Evolutionary conservation across 2,113 vertebrate species (phyloP), one percentile per base, ranked within the genome.

Genomic region (Cinclus cinclus): DNA sequence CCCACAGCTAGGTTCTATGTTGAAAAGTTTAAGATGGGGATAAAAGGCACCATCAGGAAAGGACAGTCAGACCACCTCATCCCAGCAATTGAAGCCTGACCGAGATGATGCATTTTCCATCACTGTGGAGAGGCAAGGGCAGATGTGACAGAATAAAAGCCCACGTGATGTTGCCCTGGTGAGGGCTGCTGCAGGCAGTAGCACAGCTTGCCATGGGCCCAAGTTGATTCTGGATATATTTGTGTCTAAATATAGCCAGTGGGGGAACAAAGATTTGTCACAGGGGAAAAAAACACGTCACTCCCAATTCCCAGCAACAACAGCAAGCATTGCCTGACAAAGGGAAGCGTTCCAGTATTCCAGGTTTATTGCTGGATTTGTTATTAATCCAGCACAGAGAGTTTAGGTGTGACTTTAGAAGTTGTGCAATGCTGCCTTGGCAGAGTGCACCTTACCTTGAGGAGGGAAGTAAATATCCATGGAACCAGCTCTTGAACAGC

Each of bases 181-280:
- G 44, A 89, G 71, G 81, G 80, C 3, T 52, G 55, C 64, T 39
- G 64, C 62, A 83, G 55, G 89, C 19, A 35, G 41, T 1, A n/a
- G 56, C 31, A 31, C 25, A 58, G 35, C 46, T 68, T 70, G 55
- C 53, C 76, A 23, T 0, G 0, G 88, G 56, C 60, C 74, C 56
- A 39, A 52, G 41, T 4, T 56, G 59, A 31, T 83, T 74, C 47
- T 69, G 69, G 30, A 30, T 81, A 21, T 31, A 31, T 71, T 83
- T 92, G 44, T 58, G 64, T 58, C 79, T 87, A 87, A 85, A 92
- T 21, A 63, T 41, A 90, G 63, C 13, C 65, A 39, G 39, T 15
- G 62, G 67, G 80, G 86, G 81, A 94, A 62, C 31, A 87, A n/a
- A 63, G 41, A 63, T 59, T 62, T 83, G 79, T 90, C 92, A 90